phyloP scores from a whole-genome alignment of 2,797 vertebrate species.

The Melanotaenia boesemani region DNA sequence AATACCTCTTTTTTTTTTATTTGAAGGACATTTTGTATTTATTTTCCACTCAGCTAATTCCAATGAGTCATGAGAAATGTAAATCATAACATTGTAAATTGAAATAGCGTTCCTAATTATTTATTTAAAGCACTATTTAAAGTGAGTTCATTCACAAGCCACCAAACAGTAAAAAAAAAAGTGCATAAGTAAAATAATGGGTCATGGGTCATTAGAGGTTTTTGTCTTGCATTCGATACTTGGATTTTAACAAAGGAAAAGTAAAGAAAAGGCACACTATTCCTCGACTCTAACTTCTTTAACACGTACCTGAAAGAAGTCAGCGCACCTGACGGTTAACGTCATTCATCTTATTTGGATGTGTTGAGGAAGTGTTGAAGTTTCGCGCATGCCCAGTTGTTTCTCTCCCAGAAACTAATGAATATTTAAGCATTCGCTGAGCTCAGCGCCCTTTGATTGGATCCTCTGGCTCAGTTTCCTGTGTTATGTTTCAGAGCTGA shows the following conservation, averaged over 20 bases:
- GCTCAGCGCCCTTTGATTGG: slow-evolving; percentile 64
- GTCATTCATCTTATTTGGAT: background rate
- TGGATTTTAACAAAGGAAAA: background rate
- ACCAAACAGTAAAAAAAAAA: background rate
- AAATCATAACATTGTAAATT: background rate
- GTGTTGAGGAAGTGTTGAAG: background rate
- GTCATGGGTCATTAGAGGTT: background rate
- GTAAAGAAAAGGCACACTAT: background rate
- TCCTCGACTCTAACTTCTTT: background rate
- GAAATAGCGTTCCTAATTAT: background rate
- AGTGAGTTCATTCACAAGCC: background rate
- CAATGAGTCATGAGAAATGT: background rate
- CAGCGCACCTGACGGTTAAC: background rate
- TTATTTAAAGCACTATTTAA: background rate
- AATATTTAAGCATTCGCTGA: slow-evolving; percentile 59
- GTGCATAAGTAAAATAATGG: background rate
- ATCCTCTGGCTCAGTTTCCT: slow-evolving; percentile 51
- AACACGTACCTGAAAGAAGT: background rate
- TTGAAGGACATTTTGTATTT: background rate
- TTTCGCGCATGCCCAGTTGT: slow-evolving; percentile 67
- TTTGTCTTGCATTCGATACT: background rate
- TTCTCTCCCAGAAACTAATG: slow-evolving; percentile 47
- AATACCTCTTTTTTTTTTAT: no score
- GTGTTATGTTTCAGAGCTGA: slow-evolving; percentile 58
- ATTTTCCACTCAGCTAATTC: background rate